These are phyloP conservation scores for Tragelaphus scriptus DNA, from an alignment of 2,113 vertebrate genomes.

Conservation along the genomic window DNA sequence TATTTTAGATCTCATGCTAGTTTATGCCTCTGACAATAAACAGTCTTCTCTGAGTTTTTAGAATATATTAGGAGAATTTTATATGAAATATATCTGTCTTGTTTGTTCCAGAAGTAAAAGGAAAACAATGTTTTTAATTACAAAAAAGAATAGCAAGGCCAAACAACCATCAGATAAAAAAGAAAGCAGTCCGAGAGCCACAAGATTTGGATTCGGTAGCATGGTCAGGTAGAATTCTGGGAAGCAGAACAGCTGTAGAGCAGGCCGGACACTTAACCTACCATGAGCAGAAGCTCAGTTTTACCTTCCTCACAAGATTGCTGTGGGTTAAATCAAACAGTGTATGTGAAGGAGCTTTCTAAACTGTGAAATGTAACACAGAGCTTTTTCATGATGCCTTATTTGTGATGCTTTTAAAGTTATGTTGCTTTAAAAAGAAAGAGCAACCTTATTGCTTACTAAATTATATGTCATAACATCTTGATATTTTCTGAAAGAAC, in stretches of 20 bases:
- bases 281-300: not conserved
- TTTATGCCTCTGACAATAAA: constrained; percentile 10
- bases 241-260: not conserved
- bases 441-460: not conserved
- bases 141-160: not conserved
- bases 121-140: not conserved
- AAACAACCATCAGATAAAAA: not conserved
- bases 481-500: not conserved
- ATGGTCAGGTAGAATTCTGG: not conserved
- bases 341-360: not conserved
- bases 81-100: not conserved
- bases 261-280: not conserved
- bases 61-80: constrained; percentile 25
- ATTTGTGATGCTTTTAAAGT: not conserved
- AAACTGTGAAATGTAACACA: not conserved
- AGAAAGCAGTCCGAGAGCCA: not conserved
- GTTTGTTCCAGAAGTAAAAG: constrained; percentile 20
- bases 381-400: not conserved
- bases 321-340: not conserved
- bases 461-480: not conserved
- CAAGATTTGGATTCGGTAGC: not conserved
- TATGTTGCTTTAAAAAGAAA: not conserved
- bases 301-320: not conserved
- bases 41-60: not conserved
- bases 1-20: not conserved